phyloP scores from a whole-genome alignment of 2,113 vertebrate genomes.

The Perca fluviatilis region DNA sequence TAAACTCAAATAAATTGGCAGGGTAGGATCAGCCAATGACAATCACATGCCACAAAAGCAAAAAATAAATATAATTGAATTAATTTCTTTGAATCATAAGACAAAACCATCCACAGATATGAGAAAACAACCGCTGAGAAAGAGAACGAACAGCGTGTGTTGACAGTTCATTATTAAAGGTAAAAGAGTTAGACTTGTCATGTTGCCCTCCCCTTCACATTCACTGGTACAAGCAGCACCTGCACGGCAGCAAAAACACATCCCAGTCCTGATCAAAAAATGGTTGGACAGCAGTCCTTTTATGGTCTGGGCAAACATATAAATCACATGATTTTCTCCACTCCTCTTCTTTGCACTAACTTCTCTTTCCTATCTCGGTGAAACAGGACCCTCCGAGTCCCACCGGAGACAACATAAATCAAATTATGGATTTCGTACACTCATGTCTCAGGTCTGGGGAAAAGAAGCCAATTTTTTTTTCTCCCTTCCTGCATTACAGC shows the following conservation, averaged over 20 bases:
- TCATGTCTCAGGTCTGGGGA: constrained; percentile 32
- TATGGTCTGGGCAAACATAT: constrained; percentile 40
- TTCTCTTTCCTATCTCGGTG: constrained; percentile 53
- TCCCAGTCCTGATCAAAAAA: constrained; percentile 50
- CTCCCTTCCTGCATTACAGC: not conserved
- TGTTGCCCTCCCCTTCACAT: not conserved
- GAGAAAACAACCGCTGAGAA: not conserved
- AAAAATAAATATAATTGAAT: not conserved
- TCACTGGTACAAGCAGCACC: constrained; percentile 26
- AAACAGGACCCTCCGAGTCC: constrained; percentile 48
- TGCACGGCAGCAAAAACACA: constrained; percentile 46
- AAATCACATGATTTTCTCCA: constrained; percentile 57
- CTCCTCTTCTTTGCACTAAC: constrained; percentile 23
- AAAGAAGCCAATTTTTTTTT: constrained; percentile 8
- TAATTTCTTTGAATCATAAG: not conserved
- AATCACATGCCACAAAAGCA: not conserved
- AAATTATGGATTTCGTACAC: constrained; percentile 52
- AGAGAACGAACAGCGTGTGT: not conserved
- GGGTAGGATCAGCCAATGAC: not conserved
- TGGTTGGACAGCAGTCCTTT: constrained; percentile 42
- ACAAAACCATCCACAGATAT: not conserved
- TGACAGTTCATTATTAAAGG: constrained; percentile 39
- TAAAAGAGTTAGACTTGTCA: not conserved
- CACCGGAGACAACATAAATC: constrained; percentile 56
- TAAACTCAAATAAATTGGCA: not conserved